These are phyloP conservation scores for Coleophora flavipennella DNA, from an alignment of 2,888 invertebrate genomes.

Conservation along the genomic window DNA sequence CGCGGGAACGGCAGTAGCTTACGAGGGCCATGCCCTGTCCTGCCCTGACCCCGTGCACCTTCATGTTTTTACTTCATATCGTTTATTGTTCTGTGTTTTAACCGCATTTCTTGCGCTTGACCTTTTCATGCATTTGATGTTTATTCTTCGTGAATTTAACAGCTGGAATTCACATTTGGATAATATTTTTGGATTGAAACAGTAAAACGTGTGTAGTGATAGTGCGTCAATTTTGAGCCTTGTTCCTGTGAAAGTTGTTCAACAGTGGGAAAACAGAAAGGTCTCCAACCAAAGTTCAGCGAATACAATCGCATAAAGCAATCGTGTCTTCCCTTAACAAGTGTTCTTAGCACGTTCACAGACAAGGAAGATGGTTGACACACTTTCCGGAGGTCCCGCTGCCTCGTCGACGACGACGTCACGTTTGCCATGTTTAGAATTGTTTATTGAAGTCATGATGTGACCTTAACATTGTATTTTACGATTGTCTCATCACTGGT, in stretches of 20 bases:
- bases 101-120: too few species aligned
- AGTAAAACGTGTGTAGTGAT: too few species aligned
- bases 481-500: constrained; percentile 69
- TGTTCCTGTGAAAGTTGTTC: too few species aligned
- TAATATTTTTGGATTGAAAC: too few species aligned
- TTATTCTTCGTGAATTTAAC: too few species aligned
- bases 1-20: constrained; percentile 58
- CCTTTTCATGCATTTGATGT: too few species aligned
- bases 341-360: constrained; percentile 7
- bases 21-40: constrained; percentile 42
- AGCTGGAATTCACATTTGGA: too few species aligned
- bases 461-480: constrained; percentile 71
- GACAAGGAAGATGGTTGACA: constrained; percentile 47
- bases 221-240: too few species aligned
- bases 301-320: constrained; percentile 21
- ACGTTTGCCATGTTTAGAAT: constrained; percentile 66
- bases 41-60: constrained; percentile 29
- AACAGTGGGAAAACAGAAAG: too few species aligned
- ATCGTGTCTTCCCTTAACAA: constrained; percentile 38
- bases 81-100: too few species aligned
- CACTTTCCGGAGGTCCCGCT: constrained; percentile 58
- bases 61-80: constrained; percentile 32
- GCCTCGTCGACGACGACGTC: constrained; percentile 53
- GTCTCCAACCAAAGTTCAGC: neutral
- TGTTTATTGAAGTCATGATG: constrained; percentile 71